These are phyloP conservation scores for Sebastes glaucus DNA, from an alignment of 2,797 vertebrate genomes.

Conservation along the genomic window DNA sequence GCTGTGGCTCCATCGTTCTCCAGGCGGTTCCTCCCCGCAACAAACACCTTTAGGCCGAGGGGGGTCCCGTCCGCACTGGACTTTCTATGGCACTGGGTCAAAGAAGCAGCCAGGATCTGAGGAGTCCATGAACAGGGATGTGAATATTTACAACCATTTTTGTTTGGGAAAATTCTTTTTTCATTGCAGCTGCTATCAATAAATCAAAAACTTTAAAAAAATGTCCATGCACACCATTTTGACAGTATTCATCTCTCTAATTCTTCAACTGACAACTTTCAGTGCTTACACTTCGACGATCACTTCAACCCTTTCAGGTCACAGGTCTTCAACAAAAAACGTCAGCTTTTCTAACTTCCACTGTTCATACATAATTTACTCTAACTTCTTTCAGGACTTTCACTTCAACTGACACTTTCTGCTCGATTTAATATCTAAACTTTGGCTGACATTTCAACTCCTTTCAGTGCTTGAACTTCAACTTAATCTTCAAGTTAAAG, in stretches of 20 bases:
- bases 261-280: too few relatives aligned
- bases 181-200: not conserved
- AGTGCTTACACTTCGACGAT: too few relatives aligned
- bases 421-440: not conserved
- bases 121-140: not conserved
- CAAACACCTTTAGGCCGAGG: slow-evolving; percentile 91
- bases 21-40: slow-evolving; percentile 95
- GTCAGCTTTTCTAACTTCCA: not conserved
- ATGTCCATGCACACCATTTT: too few relatives aligned
- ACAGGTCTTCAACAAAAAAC: not conserved
- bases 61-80: slow-evolving; percentile 85
- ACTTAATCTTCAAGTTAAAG: not conserved
- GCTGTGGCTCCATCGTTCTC: slow-evolving; percentile 97
- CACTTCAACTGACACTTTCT: not conserved
- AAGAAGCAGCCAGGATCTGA: slow-evolving; percentile 92
- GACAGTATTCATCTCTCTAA: too few relatives aligned
- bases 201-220: not conserved
- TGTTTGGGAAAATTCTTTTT: not conserved
- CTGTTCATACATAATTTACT: not conserved
- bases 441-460: not conserved
- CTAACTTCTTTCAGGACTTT: not conserved
- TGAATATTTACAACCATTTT: not conserved
- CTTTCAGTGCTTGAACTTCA: not conserved
- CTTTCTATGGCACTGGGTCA: slow-evolving; percentile 88
- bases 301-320: too few relatives aligned